These are phyloP conservation scores for Tragelaphus strepsiceros DNA, from an alignment of 2,113 vertebrate species.

Conservation along the genomic window DNA sequence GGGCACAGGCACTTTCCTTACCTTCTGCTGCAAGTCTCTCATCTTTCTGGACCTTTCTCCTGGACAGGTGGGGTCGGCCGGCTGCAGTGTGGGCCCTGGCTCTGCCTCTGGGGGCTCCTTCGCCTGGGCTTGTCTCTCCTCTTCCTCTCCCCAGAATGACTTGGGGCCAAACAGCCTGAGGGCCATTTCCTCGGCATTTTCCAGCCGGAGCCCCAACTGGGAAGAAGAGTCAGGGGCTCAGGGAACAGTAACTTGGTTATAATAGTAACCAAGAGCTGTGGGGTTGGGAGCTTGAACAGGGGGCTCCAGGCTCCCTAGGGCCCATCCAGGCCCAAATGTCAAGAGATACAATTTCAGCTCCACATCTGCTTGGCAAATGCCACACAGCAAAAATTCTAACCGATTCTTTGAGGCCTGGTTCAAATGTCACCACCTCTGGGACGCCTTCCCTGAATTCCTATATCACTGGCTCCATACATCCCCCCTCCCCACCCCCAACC, in stretches of 20 bases:
- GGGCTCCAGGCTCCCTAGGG: not conserved
- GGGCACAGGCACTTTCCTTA: constrained; percentile 61
- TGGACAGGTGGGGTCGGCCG: constrained; percentile 74
- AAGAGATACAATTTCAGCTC: too few relatives aligned
- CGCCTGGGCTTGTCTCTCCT: not conserved
- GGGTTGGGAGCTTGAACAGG: not conserved
- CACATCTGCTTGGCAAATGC: not conserved
- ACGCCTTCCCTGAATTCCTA: not conserved
- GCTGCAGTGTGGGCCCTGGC: not conserved
- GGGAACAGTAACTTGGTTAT: not conserved
- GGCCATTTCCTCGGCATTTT: constrained; percentile 74
- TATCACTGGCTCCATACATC: not conserved
- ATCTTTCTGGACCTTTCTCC: constrained; percentile 77
- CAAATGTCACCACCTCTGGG: not conserved
- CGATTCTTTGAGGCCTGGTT: not conserved
- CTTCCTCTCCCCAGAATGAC: constrained; percentile 47
- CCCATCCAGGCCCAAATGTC: not conserved
- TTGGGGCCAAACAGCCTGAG: constrained; percentile 59
- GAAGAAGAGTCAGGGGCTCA: not conserved
- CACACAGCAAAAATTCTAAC: not conserved
- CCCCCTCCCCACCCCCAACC: not conserved
- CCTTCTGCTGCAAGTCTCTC: constrained; percentile 82
- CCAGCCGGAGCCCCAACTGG: constrained; percentile 74
- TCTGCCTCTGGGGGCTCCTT: constrained; percentile 36
- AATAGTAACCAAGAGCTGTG: not conserved